These are phyloP conservation scores for Gambelia wislizenii DNA, from an alignment of 2,797 vertebrate species.

Conservation along the genomic window DNA sequence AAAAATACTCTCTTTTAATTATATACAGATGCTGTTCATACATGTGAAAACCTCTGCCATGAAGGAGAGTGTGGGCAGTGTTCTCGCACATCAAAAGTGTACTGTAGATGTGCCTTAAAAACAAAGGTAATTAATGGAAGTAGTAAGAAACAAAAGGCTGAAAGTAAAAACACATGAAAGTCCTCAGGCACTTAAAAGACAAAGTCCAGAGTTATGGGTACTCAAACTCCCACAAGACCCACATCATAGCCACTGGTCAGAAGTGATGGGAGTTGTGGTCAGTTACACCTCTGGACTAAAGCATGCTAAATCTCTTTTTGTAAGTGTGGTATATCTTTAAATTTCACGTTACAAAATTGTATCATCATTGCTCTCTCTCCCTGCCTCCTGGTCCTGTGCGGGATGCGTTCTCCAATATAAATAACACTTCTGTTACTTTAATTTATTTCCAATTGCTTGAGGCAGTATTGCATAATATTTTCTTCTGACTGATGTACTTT, in stretches of 20 bases:
- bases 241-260: neutral
- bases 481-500: neutral
- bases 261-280: neutral
- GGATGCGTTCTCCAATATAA: neutral
- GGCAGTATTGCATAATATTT: neutral
- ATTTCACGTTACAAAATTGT: neutral
- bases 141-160: neutral
- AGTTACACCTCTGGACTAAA: neutral
- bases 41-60: constrained; percentile 94
- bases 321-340: neutral
- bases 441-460: neutral
- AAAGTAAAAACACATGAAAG: neutral
- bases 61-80: constrained; percentile 93
- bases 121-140: constrained; percentile 84
- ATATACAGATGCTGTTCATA: constrained; percentile 89
- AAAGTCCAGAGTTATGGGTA: neutral
- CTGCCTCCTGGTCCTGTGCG: neutral
- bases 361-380: neutral
- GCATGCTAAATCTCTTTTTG: neutral
- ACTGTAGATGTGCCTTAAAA: constrained; percentile 94
- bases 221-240: neutral
- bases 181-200: neutral
- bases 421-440: neutral
- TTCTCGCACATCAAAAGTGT: constrained; percentile 90
- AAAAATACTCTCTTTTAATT: constrained; percentile 55